A percentile compares a stretch with the other conserved stretches of the same genome.
Conservation (phyloP, 2,113 vertebrate genomes). For the Caretta caretta region DNA sequence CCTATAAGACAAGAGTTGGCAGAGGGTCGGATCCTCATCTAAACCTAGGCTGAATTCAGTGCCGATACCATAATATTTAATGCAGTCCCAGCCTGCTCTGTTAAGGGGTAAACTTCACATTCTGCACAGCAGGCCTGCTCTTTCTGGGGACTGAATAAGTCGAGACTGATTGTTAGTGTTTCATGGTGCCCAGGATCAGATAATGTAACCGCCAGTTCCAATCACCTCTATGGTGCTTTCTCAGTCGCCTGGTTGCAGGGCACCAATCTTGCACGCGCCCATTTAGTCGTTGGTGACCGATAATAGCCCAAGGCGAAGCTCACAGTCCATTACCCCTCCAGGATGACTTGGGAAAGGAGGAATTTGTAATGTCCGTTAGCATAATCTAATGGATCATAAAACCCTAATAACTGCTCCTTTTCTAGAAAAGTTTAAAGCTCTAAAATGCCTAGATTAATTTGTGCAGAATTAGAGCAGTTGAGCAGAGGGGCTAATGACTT, state of each 20-base stretch:
- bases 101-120: background rate
- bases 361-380: background rate
- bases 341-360: background rate
- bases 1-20: background rate
- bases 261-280: background rate
- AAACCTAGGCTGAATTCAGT: background rate
- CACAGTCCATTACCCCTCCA: background rate
- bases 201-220: background rate
- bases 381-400: background rate
- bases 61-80: background rate
- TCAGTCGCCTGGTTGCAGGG: background rate
- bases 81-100: background rate
- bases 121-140: background rate
- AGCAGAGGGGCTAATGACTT: constrained; percentile 11
- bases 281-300: background rate
- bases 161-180: background rate
- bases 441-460: background rate
- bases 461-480: constrained; percentile 47
- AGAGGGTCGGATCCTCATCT: background rate
- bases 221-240: background rate
- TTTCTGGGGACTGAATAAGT: background rate
- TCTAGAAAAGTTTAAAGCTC: constrained; percentile 41
- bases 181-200: background rate
- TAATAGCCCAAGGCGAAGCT: background rate
- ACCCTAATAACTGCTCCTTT: background rate